A percentile compares a stretch with the other conserved stretches of the same genome.
phyloP scores from a whole-genome alignment of 2,113 vertebrate genomes.

The Varanus salvator region DNA sequence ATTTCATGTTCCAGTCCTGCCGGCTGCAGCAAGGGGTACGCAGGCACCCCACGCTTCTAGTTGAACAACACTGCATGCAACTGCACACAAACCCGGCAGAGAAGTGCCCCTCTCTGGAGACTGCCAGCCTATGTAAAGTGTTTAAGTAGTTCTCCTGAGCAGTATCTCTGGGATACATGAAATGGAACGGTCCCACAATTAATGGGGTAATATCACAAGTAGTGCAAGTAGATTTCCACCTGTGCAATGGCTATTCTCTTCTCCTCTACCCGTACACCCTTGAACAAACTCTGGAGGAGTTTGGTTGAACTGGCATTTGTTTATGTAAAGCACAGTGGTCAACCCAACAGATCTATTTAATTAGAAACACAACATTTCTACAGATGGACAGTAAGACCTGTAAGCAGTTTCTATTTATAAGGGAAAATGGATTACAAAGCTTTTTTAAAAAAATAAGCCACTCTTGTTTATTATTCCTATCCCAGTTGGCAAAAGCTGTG shows the following conservation, averaged over 20 bases:
- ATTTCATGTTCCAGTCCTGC: neutral
- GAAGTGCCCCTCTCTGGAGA: neutral
- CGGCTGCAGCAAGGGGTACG: neutral
- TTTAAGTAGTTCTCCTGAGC: neutral
- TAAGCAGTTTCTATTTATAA: neutral
- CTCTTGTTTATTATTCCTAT: neutral
- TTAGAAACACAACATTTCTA: neutral
- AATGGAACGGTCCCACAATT: neutral
- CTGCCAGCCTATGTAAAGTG: neutral
- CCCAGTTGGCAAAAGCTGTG: neutral
- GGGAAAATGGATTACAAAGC: neutral
- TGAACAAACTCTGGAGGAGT: no score
- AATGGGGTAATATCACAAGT: neutral
- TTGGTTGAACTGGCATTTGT: neutral
- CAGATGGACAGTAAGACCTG: neutral
- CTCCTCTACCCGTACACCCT: no score
- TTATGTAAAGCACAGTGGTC: neutral
- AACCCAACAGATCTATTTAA: neutral
- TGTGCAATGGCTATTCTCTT: no score
- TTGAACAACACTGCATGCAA: neutral
- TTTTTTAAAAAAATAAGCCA: neutral
- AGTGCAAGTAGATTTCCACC: no score
- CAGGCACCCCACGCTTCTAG: neutral
- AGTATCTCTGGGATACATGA: neutral
- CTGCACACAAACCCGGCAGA: neutral